Percentiles rank a stretch among this genome's conserved stretches.
phyloP scores from a whole-genome alignment of 2,113 vertebrate species.

The Notothenia rossii region DNA sequence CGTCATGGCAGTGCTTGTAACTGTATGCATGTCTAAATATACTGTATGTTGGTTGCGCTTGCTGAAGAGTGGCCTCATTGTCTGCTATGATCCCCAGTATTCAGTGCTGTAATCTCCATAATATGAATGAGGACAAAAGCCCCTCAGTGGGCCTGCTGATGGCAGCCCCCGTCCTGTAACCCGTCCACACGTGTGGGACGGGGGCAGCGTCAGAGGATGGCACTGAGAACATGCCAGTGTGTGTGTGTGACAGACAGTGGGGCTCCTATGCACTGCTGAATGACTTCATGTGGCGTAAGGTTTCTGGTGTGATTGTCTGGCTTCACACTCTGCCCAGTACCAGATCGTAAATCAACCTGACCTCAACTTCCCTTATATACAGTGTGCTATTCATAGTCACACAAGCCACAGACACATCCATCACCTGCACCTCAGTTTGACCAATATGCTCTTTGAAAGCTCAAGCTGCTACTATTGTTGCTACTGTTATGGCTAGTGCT shows the following conservation, averaged over 20 bases:
- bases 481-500: not conserved
- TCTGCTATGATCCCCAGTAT: constrained; percentile 25
- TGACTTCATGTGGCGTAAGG: constrained; percentile 67
- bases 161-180: constrained; percentile 4
- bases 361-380: constrained; percentile 36
- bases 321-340: constrained; percentile 21
- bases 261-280: constrained; percentile 52
- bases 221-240: constrained; percentile 70
- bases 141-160: constrained; percentile 60
- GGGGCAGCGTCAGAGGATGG: constrained; percentile 59
- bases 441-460: not conserved
- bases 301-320: not conserved
- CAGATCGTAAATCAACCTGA: constrained; percentile 26
- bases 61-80: constrained; percentile 64
- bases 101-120: constrained; percentile 62
- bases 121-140: constrained; percentile 73
- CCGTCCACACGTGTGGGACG: constrained; percentile 62
- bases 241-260: constrained; percentile 63
- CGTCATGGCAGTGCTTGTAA: not conserved
- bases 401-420: constrained; percentile 24
- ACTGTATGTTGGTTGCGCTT: constrained; percentile 26
- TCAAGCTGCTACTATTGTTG: not conserved
- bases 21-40: constrained; percentile 17
- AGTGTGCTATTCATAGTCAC: not conserved
- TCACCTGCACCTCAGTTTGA: constrained; percentile 23